A percentile compares a stretch with the other conserved stretches of the same genome.
Evolutionary conservation across 2,113 vertebrate species (phyloP).

Genomic region (Chaetodon trifascialis): DNA sequence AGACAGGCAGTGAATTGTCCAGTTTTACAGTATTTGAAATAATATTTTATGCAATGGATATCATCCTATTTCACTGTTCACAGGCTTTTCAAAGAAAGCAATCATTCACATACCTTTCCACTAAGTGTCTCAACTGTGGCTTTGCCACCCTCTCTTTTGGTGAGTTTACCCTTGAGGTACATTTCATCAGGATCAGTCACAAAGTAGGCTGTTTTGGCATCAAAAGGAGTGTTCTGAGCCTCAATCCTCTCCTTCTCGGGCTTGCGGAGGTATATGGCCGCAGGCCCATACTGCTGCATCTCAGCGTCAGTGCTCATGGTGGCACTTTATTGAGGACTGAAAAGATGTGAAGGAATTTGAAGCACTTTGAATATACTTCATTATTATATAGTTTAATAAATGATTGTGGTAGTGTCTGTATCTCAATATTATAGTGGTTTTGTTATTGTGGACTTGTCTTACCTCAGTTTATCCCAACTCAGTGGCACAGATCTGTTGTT

Average conservation of each 20-base stretch:
- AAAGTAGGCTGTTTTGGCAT: constrained; percentile 1
- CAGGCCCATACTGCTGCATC: constrained; percentile 2
- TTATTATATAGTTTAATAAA: not conserved
- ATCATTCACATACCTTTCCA: not conserved
- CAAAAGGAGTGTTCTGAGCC: not conserved
- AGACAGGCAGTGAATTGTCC: too few relatives aligned
- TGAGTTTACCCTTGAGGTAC: constrained; percentile 1
- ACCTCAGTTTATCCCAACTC: constrained; percentile 52
- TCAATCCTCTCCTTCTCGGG: constrained; percentile 11
- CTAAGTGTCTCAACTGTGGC: not conserved
- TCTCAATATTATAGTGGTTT: not conserved
- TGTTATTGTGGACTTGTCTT: not conserved
- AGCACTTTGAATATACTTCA: not conserved
- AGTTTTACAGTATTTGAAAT: too few relatives aligned
- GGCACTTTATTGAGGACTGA: not conserved
- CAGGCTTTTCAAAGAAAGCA: not conserved
- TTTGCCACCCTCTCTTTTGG: not conserved
- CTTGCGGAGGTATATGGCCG: not conserved
- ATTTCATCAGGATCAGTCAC: not conserved
- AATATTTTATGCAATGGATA: not conserved
- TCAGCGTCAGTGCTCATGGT: constrained; percentile 2
- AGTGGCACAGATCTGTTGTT: constrained; percentile 31
- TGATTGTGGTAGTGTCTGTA: not conserved
- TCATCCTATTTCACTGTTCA: not conserved
- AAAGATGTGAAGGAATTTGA: not conserved